Evolutionary conservation across 2,113 vertebrate genomes (phyloP), one percentile per base, ranked within the genome.

Genomic region (Forbesichthys papilliferus): DNA sequence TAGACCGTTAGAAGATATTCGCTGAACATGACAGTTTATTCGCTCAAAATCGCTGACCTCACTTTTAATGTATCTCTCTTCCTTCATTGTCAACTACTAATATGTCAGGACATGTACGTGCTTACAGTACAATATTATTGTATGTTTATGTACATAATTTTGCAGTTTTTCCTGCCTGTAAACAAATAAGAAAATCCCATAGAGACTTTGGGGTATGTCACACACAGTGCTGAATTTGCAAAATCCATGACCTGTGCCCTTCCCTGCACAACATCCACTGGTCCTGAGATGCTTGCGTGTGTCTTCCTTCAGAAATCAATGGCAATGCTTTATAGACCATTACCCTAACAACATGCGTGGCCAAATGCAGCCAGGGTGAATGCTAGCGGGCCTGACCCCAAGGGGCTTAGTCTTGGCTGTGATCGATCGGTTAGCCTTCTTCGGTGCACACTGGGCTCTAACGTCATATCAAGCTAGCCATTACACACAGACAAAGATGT

Each of bases 341-440:
- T 80, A 82, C 82, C 80, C 78, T 55, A 74, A 80, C 75, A 81
- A 71, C 67, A 76, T 27, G 73, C 71, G 71, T 73, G 79, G 60
- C 55, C 53, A 64, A 56, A 83, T 80, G 73, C 64, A 56, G 68
- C 66, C 2, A 11, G 68, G 68, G 72, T 4, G 5, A 64, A 57
- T 56, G 68, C 60, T 65, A 34, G 48, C 11, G 2, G 1, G 27
- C 12, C 49, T 71, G 61, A 76, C 66, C 67, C 51, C 61, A 66
- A 55, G 59, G 73, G 75, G 34, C 59, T 67, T 77, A 64, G 84
- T 81, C 72, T 74, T 63, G 27, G 27, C 27, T 27, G 27, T 27
- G 80, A 87, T 84, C 72, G 36, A 87, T 83, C 51, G 55, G 48
- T 33, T 46, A 61, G 49, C 11, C 51, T 14, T 59, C 1, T 42